These are phyloP conservation scores for Spisula solida DNA, from an alignment of 2,888 invertebrate genomes.

Conservation along the genomic window DNA sequence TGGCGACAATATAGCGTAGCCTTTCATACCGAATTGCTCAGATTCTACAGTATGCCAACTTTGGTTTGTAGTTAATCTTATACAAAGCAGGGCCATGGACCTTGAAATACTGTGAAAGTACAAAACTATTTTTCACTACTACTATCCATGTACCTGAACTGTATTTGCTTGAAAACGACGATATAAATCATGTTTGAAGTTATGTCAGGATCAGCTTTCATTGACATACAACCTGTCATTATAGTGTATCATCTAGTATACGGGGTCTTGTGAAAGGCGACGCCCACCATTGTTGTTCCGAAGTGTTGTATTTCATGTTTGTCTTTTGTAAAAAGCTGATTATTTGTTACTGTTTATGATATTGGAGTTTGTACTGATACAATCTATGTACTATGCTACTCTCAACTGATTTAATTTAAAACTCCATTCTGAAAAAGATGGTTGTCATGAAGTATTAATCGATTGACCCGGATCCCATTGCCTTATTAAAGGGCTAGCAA, in stretches of 20 bases:
- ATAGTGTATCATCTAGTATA: neutral
- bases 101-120: too few relatives aligned
- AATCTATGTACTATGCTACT: neutral
- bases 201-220: neutral
- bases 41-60: too few relatives aligned
- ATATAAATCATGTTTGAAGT: neutral
- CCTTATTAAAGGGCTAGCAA: too few relatives aligned
- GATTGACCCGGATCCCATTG: too few relatives aligned
- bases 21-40: too few relatives aligned
- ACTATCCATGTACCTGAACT: neutral
- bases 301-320: conserved; percentile 27
- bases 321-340: conserved; percentile 28
- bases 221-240: neutral
- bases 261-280: conserved; percentile 21
- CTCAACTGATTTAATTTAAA: neutral
- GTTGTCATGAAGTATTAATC: too few relatives aligned
- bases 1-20: too few relatives aligned
- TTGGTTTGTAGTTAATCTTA: too few relatives aligned
- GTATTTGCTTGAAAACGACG: neutral
- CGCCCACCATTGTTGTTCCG: conserved; percentile 2
- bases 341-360: conserved; percentile 26
- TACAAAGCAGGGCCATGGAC: too few relatives aligned
- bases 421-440: neutral
- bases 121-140: neutral
- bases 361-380: conserved; percentile 2